A percentile compares a stretch with the other conserved stretches of the same genome.
These are phyloP conservation scores for Laothoe populi DNA, from an alignment of 2,888 invertebrate genomes.

Conservation along the genomic window DNA sequence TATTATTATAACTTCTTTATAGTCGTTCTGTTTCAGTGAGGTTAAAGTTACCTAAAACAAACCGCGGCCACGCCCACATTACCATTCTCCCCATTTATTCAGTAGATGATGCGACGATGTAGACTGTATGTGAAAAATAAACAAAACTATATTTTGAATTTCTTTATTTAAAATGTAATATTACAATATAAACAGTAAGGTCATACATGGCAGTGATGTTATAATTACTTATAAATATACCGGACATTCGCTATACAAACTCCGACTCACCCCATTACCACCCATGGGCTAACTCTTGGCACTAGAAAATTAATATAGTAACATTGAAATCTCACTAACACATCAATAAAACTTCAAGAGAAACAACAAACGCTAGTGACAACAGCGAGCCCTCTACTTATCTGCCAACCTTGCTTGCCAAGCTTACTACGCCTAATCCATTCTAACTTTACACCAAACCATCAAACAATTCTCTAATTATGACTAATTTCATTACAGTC, in stretches of 20 bases:
- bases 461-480: conserved; percentile 58
- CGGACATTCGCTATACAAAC: conserved; percentile 68
- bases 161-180: conserved; percentile 80
- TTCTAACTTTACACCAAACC: conserved; percentile 65
- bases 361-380: conserved; percentile 67
- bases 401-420: conserved; percentile 67
- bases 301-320: conserved; percentile 62
- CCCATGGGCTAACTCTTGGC: conserved; percentile 50
- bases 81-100: too few relatives aligned
- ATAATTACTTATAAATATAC: conserved; percentile 74
- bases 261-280: conserved; percentile 52
- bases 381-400: conserved; percentile 49
- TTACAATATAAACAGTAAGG: conserved; percentile 84
- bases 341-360: conserved; percentile 68
- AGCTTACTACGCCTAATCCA: conserved; percentile 60
- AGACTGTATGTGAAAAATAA: conserved; percentile 33
- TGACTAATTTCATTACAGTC: conserved; percentile 59
- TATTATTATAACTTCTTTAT: too few relatives aligned
- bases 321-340: conserved; percentile 74
- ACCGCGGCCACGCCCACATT: too few relatives aligned
- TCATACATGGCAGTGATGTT: conserved; percentile 84
- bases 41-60: too few relatives aligned
- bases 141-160: conserved; percentile 55
- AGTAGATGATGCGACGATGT: too few relatives aligned
- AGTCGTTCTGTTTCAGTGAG: too few relatives aligned